phyloP scores from a whole-genome alignment of 1,140 invertebrate genomes.

The Ptiloglossa arizonensis region DNA sequence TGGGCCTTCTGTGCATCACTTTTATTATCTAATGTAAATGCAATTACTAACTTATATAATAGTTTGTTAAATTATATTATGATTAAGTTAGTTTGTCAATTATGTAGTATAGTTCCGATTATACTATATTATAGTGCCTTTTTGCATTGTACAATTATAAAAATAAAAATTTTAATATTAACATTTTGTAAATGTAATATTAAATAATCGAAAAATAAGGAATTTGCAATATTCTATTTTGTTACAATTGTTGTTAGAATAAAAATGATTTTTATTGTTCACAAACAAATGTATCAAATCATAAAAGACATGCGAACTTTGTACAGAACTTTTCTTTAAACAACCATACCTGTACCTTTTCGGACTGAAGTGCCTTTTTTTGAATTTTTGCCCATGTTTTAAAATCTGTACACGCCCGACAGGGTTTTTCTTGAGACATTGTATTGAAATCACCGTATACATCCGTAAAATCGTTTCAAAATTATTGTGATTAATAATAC shows the following conservation, averaged over 20 bases:
- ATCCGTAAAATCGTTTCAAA: conserved; percentile 25
- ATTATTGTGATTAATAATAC: conserved; percentile 3
- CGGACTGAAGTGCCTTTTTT: conserved; percentile 79
- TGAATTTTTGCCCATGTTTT: conserved; percentile 87
- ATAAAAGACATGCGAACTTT: background rate
- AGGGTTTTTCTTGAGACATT: conserved; percentile 80
- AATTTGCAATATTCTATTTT: background rate
- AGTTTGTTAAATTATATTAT: background rate
- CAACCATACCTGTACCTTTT: conserved; percentile 67
- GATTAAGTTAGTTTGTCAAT: too few relatives aligned
- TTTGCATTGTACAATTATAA: background rate
- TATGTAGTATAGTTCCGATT: too few relatives aligned
- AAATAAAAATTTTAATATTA: background rate
- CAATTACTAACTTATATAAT: background rate
- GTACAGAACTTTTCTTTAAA: conserved; percentile 6
- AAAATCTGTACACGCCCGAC: conserved; percentile 88
- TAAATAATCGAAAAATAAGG: background rate
- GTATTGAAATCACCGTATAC: background rate
- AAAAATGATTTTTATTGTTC: background rate
- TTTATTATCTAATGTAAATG: background rate
- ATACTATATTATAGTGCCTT: too few relatives aligned
- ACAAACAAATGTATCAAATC: background rate
- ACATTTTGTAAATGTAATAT: background rate
- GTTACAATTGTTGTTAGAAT: background rate
- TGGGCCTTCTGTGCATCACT: too few relatives aligned